These are phyloP conservation scores for Tetranychus piercei DNA, from an alignment of 2,888 invertebrate genomes.

Conservation along the genomic window DNA sequence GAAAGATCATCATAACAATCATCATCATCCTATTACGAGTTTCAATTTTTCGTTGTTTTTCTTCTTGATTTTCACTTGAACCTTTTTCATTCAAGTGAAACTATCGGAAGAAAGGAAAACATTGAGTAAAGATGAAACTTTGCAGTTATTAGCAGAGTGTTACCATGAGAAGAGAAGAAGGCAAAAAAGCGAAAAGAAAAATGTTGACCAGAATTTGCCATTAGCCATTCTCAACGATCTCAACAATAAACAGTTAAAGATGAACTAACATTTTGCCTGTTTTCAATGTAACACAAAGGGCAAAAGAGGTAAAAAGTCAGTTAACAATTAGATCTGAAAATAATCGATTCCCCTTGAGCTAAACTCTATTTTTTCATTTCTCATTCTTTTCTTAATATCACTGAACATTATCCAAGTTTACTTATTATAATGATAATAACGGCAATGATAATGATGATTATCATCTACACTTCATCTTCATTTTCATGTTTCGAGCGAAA, in stretches of 20 bases:
- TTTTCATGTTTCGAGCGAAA: background rate
- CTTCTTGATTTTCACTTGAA: background rate
- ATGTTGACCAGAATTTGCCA: background rate
- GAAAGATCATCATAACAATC: background rate
- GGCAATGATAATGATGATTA: background rate
- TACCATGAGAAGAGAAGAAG: background rate
- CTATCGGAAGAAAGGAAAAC: background rate
- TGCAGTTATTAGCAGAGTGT: background rate
- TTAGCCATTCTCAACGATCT: background rate
- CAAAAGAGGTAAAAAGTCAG: background rate
- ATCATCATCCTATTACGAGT: background rate
- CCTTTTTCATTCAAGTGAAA: background rate
- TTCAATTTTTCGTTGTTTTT: background rate
- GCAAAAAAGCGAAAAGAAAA: background rate
- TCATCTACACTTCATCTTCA: background rate
- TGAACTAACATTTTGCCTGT: background rate
- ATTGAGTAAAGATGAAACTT: background rate
- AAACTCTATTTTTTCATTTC: background rate
- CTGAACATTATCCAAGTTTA: background rate
- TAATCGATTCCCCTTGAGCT: background rate
- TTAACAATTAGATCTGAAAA: background rate
- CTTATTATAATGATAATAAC: too few species aligned
- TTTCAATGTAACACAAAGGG: background rate
- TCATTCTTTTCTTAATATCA: background rate
- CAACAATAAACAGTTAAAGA: background rate